These are phyloP conservation scores for Chelonoidis abingdonii DNA, from an alignment of 2,113 vertebrate genomes.

Conservation along the genomic window DNA sequence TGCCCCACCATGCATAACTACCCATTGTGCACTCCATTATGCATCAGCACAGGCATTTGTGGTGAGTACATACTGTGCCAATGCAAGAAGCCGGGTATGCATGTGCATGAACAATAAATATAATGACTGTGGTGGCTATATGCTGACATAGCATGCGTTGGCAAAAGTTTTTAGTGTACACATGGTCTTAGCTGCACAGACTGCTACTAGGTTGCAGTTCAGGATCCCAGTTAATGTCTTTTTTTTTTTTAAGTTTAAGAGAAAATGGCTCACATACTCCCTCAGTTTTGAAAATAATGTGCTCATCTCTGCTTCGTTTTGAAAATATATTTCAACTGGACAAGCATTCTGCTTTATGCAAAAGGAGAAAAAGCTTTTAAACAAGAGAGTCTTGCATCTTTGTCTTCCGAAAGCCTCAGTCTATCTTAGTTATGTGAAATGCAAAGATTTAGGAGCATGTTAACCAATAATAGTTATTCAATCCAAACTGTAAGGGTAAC, in stretches of 20 bases:
- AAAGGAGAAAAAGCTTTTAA: slow-evolving; percentile 47
- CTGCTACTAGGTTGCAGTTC: not conserved
- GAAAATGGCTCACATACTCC: not conserved
- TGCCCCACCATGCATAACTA: not conserved
- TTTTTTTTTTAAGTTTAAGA: not conserved
- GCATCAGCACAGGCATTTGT: not conserved
- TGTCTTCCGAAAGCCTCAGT: slow-evolving; percentile 41
- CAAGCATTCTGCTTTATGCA: not conserved
- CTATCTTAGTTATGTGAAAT: slow-evolving; percentile 58
- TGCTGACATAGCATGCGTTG: not conserved
- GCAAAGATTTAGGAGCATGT: slow-evolving; percentile 67
- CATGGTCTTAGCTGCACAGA: not conserved
- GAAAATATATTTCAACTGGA: slow-evolving; percentile 26
- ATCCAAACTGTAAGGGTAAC: slow-evolving; percentile 70
- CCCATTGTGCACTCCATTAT: not conserved
- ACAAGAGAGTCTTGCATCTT: slow-evolving; percentile 7
- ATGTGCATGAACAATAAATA: not conserved
- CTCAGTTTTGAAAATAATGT: slow-evolving; percentile 2
- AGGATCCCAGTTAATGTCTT: not conserved
- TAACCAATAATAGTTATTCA: slow-evolving; percentile 76
- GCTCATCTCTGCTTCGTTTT: not conserved
- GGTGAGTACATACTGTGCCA: not conserved
- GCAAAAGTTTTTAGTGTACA: not conserved
- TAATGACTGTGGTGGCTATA: not conserved
- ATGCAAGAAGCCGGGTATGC: not conserved